phyloP scores from a whole-genome alignment of 1,140 invertebrate species.

The Pseudomyrmex cubaensis region DNA sequence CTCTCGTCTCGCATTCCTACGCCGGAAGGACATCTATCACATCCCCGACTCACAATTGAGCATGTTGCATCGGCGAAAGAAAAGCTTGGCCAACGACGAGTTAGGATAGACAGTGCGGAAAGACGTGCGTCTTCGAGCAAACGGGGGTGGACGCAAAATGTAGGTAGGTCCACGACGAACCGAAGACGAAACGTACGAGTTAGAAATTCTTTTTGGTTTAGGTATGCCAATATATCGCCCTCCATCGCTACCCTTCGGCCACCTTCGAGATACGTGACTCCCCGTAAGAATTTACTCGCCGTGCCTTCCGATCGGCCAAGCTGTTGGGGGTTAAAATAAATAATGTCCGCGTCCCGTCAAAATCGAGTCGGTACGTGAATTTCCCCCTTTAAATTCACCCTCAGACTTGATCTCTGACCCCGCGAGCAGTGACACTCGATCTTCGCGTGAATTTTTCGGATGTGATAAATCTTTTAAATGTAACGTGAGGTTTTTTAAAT shows the following conservation, averaged over 20 bases:
- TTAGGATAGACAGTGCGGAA: conserved; percentile 69
- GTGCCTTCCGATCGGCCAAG: conserved; percentile 51
- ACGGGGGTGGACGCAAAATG: conserved; percentile 48
- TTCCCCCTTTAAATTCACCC: conserved; percentile 46
- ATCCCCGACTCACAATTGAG: conserved; percentile 81
- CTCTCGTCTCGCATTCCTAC: conserved; percentile 79
- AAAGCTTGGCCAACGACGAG: conserved; percentile 73
- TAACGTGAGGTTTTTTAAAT: no score
- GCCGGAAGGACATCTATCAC: conserved; percentile 83
- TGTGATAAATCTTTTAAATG: neutral
- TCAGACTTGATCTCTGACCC: neutral
- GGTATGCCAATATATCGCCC: conserved; percentile 85
- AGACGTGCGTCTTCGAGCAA: conserved; percentile 65
- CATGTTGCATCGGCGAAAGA: conserved; percentile 71
- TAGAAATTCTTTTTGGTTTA: conserved; percentile 84
- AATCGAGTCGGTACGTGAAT: conserved; percentile 67
- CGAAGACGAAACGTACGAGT: conserved; percentile 58
- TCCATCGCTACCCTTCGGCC: conserved; percentile 75
- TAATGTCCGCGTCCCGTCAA: conserved; percentile 76
- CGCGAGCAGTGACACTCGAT: neutral
- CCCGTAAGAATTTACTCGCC: conserved; percentile 81
- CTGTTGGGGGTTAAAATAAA: conserved; percentile 77
- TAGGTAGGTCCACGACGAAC: conserved; percentile 13
- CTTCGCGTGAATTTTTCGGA: neutral
- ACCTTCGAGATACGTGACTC: conserved; percentile 81